These are phyloP conservation scores for Pantala flavescens DNA, from an alignment of 1,140 invertebrate genomes.

Conservation along the genomic window DNA sequence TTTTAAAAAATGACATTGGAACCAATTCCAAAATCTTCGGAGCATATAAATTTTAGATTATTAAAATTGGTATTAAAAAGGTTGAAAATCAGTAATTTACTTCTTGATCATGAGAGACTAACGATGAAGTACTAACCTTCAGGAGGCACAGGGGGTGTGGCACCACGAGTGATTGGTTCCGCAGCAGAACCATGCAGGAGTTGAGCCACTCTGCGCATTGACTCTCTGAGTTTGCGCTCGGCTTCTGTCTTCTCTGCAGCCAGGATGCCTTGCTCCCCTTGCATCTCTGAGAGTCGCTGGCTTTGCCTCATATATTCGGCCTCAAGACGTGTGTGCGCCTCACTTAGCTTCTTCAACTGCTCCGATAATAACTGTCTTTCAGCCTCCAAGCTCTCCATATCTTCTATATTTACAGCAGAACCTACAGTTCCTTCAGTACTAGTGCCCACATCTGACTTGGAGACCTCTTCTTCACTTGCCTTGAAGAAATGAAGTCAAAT, in stretches of 20 bases:
- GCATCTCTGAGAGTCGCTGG: slow-evolving; percentile 33
- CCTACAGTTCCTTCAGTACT: not conserved
- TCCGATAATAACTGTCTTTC: slow-evolving; percentile 15
- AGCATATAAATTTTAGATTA: too few relatives aligned
- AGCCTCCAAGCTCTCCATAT: slow-evolving; percentile 27
- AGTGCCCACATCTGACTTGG: not conserved
- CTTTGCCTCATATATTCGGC: slow-evolving; percentile 23
- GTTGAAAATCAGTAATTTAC: too few relatives aligned
- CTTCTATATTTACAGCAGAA: slow-evolving; percentile 18
- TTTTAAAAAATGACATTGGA: too few relatives aligned
- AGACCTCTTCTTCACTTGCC: not conserved
- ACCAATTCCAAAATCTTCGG: too few relatives aligned
- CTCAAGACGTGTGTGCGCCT: slow-evolving; percentile 22
- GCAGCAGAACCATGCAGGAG: slow-evolving; percentile 30
- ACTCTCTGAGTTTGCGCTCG: slow-evolving; percentile 55
- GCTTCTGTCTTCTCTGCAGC: slow-evolving; percentile 58
- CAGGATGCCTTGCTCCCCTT: slow-evolving; percentile 55
- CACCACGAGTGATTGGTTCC: not conserved
- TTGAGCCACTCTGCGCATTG: slow-evolving; percentile 47
- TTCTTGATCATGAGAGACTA: too few relatives aligned
- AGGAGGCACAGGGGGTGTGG: not conserved
- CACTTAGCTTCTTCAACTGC: slow-evolving; percentile 12
- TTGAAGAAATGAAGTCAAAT: not conserved
- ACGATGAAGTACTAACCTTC: not conserved
- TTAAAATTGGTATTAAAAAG: too few relatives aligned